Percentiles rank a stretch among this genome's conserved stretches.
Evolutionary conservation across 1,140 invertebrate genomes (phyloP).

Genomic region (Habropoda laboriosa): DNA sequence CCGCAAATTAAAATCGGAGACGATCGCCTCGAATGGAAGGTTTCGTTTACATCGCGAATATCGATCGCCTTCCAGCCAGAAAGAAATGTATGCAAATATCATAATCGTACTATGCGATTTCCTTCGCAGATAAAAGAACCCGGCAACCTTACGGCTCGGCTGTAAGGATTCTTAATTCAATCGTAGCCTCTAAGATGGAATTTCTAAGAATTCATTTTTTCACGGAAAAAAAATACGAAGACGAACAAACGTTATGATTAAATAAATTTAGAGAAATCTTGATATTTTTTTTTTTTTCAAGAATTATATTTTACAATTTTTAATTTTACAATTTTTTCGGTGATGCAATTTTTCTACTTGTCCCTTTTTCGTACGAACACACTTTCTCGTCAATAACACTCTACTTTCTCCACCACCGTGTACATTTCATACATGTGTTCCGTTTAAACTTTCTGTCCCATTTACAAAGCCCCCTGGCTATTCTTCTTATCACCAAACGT

Average conservation of each 20-base stretch:
- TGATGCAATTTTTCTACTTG: too few relatives aligned
- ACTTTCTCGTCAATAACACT: background rate
- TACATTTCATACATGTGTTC: background rate
- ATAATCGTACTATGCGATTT: slow-evolving; percentile 40
- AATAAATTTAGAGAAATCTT: background rate
- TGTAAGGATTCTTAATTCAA: background rate
- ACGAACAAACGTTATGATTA: too few relatives aligned
- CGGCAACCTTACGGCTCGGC: background rate
- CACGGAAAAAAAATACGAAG: background rate
- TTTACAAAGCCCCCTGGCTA: background rate
- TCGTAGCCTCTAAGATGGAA: background rate
- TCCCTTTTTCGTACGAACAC: background rate
- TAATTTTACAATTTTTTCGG: too few relatives aligned
- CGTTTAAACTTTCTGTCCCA: background rate
- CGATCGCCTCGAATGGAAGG: slow-evolving; percentile 49
- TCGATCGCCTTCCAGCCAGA: slow-evolving; percentile 40
- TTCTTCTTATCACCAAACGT: background rate
- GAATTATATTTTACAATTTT: too few relatives aligned
- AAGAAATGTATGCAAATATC: slow-evolving; percentile 51
- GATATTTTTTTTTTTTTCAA: background rate
- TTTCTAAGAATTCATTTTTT: background rate
- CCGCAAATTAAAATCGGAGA: slow-evolving; percentile 60
- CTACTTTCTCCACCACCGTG: background rate
- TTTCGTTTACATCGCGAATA: slow-evolving; percentile 55
- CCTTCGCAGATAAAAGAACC: background rate